phyloP scores from a whole-genome alignment of 2,797 vertebrate species.

The Melanotaenia nigrans region DNA sequence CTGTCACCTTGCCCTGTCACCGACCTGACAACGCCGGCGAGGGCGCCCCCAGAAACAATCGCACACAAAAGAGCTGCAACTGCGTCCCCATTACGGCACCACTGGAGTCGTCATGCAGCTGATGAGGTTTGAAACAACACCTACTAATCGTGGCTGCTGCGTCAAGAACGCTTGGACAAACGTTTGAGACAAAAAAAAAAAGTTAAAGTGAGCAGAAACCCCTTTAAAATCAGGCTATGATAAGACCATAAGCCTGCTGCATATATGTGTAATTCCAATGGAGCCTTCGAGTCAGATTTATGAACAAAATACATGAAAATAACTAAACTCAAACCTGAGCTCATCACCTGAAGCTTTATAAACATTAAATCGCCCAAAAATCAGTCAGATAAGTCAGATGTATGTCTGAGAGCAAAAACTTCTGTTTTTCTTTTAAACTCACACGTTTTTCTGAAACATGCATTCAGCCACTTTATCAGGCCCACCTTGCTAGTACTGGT shows the following conservation, averaged over 20 bases:
- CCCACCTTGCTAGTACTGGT: too few relatives aligned
- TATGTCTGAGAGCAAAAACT: not conserved
- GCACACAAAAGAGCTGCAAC: slow-evolving; percentile 40
- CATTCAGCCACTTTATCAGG: too few relatives aligned
- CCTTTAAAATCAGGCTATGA: not conserved
- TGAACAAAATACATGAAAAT: not conserved
- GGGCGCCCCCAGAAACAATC: slow-evolving; percentile 15
- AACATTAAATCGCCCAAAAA: not conserved
- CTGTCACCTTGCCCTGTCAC: slow-evolving; percentile 61
- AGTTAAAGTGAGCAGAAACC: not conserved
- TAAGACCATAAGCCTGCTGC: not conserved
- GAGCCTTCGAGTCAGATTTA: not conserved
- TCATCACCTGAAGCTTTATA: slow-evolving; percentile 3
- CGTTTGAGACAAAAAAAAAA: not conserved
- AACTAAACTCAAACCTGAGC: not conserved
- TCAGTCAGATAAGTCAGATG: too few relatives aligned
- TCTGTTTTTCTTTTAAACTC: not conserved
- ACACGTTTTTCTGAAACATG: not conserved
- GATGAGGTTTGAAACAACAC: slow-evolving; percentile 63
- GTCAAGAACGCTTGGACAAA: slow-evolving; percentile 42
- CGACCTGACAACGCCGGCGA: slow-evolving; percentile 46
- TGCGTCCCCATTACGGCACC: slow-evolving; percentile 27
- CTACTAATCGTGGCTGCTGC: slow-evolving; percentile 5
- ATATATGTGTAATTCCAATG: not conserved
- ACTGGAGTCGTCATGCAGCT: slow-evolving; percentile 53